Evolutionary conservation across 2,888 invertebrate species (phyloP), one percentile per base, ranked within the genome.

Genomic region (Spicauda simplicius): DNA sequence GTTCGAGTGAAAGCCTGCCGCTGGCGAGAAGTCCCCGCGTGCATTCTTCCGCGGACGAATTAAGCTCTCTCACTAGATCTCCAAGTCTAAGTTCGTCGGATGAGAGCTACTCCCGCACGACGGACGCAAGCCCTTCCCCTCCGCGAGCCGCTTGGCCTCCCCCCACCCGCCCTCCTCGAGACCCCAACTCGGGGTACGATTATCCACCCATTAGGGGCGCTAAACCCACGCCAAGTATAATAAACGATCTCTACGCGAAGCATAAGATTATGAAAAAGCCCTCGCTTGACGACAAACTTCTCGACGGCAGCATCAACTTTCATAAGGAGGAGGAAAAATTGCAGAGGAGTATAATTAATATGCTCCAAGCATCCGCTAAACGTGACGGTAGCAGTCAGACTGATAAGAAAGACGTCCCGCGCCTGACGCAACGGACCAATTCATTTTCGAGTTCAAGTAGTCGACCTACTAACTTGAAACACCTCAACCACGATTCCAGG

Each of bases 31-130:
- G 94, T 71, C 95, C 95, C 18, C 88, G 95, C 50, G 95, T 95
- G 3, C 96, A 96, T 80, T 97, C 97, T 7, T 97, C 97, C 2
- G 97, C 97, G 0, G 97, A 97, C 81, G 97, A 97, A 84, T 94
- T 97, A 30, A 97, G 97, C 78, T 97, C 97, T 0, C 90, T 97
- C 11, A 97, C 97, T 63, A 96, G 97, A 76, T 97, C 97, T 8
- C 97, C 97, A 0, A 97, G 96, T 80, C 95, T 97, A 72, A 97
- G 96, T 83, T 97, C 97, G 64, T 97, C 97, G 0, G 97, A 97
- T 80, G 97, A 97, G 86, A 97, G 97, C 85, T 97, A 96, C 80
- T 96, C 97, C 53, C 94, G 97, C 74, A 97, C 97, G 5, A 97
- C 97, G 0, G 96, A 96, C 79, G 97, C 92, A 0, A 93, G 93